These are phyloP conservation scores for Perognathus longimembris DNA, from an alignment of 2,113 vertebrate species.

Conservation along the genomic window DNA sequence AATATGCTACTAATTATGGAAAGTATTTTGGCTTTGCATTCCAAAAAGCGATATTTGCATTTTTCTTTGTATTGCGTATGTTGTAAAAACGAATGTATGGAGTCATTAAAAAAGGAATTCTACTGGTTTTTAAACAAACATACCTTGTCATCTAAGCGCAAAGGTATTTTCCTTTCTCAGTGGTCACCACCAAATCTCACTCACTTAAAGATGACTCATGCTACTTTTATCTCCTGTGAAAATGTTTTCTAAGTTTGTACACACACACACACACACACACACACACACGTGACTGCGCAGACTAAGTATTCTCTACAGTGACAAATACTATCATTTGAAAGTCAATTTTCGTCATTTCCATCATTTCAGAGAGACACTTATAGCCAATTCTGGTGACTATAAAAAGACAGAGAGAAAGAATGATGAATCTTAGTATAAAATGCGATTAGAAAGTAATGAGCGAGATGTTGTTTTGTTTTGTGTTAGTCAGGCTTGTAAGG, in stretches of 20 bases:
- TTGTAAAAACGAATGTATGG: constrained; percentile 63
- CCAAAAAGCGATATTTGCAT: constrained; percentile 63
- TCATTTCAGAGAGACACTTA: constrained; percentile 65
- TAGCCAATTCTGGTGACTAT: constrained; percentile 55
- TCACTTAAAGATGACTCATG: neutral
- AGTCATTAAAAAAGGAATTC: constrained; percentile 68
- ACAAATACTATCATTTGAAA: constrained; percentile 72
- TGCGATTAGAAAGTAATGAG: constrained; percentile 64
- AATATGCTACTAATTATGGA: constrained; percentile 72
- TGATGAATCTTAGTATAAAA: constrained; percentile 68
- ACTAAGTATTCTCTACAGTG: constrained; percentile 56
- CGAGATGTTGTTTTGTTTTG: constrained; percentile 12
- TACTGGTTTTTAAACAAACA: constrained; percentile 71
- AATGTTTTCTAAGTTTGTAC: constrained; percentile 9
- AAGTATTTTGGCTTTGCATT: constrained; percentile 59
- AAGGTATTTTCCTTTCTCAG: neutral
- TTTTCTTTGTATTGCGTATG: constrained; percentile 53
- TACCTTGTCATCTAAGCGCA: constrained; percentile 13
- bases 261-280: neutral
- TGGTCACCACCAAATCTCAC: neutral
- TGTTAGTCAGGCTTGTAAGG: constrained; percentile 65
- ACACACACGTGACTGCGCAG: neutral
- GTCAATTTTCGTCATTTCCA: constrained; percentile 70
- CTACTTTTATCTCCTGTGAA: constrained; percentile 18
- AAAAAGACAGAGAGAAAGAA: constrained; percentile 30